phyloP scores from a whole-genome alignment of 2,888 invertebrate species.

The Ecliptopera silaceata region DNA sequence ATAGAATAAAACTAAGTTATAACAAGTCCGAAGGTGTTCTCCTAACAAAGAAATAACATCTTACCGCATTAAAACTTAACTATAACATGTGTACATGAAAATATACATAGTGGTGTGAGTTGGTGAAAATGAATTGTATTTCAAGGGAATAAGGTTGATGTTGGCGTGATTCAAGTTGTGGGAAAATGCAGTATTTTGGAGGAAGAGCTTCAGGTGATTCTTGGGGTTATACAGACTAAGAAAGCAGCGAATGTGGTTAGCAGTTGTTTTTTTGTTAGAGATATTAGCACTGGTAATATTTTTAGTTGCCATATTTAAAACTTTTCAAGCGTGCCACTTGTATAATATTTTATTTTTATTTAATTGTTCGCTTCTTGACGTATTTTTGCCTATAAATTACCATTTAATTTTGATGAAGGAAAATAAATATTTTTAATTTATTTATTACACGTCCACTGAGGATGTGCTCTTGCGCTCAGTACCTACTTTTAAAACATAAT shows the following conservation, averaged over 20 bases:
- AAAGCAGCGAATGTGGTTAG: slow-evolving; percentile 13
- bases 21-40: slow-evolving; percentile 45
- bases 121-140: slow-evolving; percentile 17
- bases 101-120: slow-evolving; percentile 19
- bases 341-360: no score
- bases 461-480: no score
- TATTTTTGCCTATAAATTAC: no score
- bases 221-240: slow-evolving; percentile 37
- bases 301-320: no score
- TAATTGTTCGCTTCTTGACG: no score
- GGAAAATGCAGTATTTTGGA: slow-evolving; percentile 39
- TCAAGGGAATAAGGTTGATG: slow-evolving; percentile 23
- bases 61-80: slow-evolving; percentile 55
- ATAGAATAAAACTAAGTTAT: slow-evolving; percentile 43
- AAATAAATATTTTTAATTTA: no score
- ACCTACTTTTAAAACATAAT: no score
- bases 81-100: slow-evolving; percentile 46
- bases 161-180: slow-evolving; percentile 23
- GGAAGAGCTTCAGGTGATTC: slow-evolving; percentile 43
- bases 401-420: no score
- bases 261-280: no score
- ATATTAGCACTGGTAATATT: no score
- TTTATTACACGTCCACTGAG: no score
- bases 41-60: slow-evolving; percentile 59
- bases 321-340: no score